Evolutionary conservation across 2,888 invertebrate genomes (phyloP).

Genomic region (Malacosoma neustria): DNA sequence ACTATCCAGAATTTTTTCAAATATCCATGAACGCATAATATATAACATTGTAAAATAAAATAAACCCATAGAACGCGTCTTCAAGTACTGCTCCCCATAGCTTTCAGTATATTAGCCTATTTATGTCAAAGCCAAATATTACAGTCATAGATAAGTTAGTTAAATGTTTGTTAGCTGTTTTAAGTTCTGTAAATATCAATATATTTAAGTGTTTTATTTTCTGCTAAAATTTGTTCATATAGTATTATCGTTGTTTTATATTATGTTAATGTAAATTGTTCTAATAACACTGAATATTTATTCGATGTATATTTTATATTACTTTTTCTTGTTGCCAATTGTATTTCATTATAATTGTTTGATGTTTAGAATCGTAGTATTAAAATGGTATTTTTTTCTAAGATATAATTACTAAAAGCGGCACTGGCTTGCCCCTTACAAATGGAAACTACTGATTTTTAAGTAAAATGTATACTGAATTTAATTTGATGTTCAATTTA

Average conservation of each 20-base stretch:
- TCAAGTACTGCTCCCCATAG: conserved; percentile 44
- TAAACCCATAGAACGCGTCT: too few relatives aligned
- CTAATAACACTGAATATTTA: conserved; percentile 52
- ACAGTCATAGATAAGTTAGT: conserved; percentile 66
- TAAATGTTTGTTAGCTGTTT: conserved; percentile 59
- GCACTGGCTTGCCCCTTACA: conserved; percentile 47
- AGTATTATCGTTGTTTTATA: conserved; percentile 70
- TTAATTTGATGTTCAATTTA: conserved; percentile 18
- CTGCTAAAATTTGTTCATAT: conserved; percentile 52
- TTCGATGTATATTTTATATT: conserved; percentile 62
- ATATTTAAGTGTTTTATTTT: conserved; percentile 61
- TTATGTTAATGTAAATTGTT: conserved; percentile 59
- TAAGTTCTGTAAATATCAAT: conserved; percentile 67
- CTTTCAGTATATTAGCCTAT: conserved; percentile 70
- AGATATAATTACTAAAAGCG: conserved; percentile 24
- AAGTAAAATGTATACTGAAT: conserved; percentile 14
- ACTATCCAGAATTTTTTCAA: too few relatives aligned
- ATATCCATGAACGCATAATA: too few relatives aligned
- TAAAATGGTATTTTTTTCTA: conserved; percentile 20
- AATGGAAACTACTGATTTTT: conserved; percentile 17
- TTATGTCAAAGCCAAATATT: conserved; percentile 74
- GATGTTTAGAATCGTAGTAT: conserved; percentile 23
- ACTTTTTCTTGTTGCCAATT: conserved; percentile 47
- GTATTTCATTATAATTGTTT: conserved; percentile 42
- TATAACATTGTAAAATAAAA: too few relatives aligned